Conservation (phyloP, 2,888 invertebrate genomes). For the Cephus pygmeus region DNA sequence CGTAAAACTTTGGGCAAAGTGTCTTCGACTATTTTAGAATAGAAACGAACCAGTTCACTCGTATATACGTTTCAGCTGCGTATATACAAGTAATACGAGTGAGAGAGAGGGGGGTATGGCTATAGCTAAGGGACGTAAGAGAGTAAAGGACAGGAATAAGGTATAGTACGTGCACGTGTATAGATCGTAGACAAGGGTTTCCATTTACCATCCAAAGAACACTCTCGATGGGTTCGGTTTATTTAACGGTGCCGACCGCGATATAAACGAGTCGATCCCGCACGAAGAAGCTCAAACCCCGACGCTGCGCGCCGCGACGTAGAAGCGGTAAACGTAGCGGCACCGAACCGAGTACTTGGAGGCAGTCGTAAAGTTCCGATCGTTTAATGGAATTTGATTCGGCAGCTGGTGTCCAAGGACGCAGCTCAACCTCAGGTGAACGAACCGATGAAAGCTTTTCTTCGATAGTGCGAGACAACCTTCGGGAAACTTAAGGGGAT, state of each 20-base stretch:
- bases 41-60: background rate
- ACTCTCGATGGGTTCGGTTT: background rate
- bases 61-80: background rate
- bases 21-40: background rate
- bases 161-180: background rate
- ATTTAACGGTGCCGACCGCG: constrained; percentile 2
- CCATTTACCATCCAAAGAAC: constrained; percentile 1
- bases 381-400: constrained; percentile 44
- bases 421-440: constrained; percentile 22
- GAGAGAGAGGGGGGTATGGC: background rate
- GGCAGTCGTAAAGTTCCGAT: constrained; percentile 38
- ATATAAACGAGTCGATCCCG: background rate
- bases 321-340: constrained; percentile 16
- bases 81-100: background rate
- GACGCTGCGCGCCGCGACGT: background rate
- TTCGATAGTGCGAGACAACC: constrained; percentile 3
- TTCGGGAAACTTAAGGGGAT: constrained; percentile 6
- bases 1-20: background rate
- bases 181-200: background rate
- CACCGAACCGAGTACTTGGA: constrained; percentile 16
- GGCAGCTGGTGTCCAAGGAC: constrained; percentile 24
- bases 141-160: background rate
- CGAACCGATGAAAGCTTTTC: constrained; percentile 24
- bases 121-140: background rate
- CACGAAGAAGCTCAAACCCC: background rate